Evolutionary conservation across 2,797 vertebrate genomes (phyloP).

Genomic region (Tamandua tetradactyla): DNA sequence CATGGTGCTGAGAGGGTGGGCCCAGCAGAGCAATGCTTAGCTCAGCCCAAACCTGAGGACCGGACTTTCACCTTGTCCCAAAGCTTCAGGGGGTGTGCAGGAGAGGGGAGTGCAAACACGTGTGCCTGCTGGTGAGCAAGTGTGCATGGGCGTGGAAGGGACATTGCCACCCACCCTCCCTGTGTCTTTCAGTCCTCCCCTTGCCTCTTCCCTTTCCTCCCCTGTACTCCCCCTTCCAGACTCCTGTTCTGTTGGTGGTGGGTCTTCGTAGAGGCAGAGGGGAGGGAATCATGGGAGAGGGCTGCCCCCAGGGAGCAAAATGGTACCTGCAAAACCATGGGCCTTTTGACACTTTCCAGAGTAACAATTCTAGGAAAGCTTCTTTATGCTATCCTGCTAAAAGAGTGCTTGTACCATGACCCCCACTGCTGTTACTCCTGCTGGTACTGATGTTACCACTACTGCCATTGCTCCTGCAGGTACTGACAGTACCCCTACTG

Average conservation of each 20-base stretch:
- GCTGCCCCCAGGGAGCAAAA: background rate
- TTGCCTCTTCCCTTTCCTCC: background rate
- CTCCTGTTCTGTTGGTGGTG: background rate
- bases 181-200: background rate
- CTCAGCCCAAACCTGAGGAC: background rate
- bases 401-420: background rate
- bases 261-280: background rate
- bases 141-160: too few species aligned
- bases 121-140: too few species aligned
- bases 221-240: background rate
- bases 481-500: background rate
- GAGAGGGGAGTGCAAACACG: background rate
- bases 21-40: too few species aligned
- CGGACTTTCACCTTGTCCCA: too few species aligned
- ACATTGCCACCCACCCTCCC: background rate
- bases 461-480: too few species aligned
- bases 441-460: too few species aligned
- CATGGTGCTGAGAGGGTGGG: background rate
- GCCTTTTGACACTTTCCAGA: too few species aligned
- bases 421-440: too few species aligned
- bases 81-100: too few species aligned
- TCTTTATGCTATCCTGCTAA: rapidly evolving
- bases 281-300: too few species aligned
- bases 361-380: background rate
- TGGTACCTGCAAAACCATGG: too few species aligned